Conservation (phyloP, 2,797 vertebrate species). For the Pangasius larnaudii region DNA sequence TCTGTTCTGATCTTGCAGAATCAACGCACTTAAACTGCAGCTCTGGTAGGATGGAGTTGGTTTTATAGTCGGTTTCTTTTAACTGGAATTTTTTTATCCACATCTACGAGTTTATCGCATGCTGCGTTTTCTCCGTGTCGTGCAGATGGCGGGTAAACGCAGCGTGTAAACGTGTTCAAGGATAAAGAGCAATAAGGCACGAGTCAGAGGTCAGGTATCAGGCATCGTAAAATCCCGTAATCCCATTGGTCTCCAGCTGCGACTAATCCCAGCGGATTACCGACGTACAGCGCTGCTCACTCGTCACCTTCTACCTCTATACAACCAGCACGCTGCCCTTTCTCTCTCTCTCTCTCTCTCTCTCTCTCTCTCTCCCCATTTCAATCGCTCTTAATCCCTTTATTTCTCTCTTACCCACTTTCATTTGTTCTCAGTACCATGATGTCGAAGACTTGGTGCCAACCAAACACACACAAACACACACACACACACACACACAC, state of each 20-base stretch:
- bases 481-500: too few relatives aligned
- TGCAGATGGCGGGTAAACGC: not conserved
- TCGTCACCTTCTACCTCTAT: conserved; percentile 21
- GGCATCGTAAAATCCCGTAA: conserved; percentile 56
- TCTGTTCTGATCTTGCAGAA: too few relatives aligned
- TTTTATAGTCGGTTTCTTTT: too few relatives aligned
- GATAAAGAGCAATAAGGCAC: conserved; percentile 31
- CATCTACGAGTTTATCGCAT: too few relatives aligned
- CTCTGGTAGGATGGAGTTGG: too few relatives aligned
- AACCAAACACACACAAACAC: not conserved
- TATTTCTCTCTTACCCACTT: not conserved
- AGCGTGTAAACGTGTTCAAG: not conserved
- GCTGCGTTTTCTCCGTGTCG: too few relatives aligned
- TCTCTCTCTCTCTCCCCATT: not conserved
- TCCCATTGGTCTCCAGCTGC: conserved; percentile 59
- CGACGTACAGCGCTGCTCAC: conserved; percentile 21
- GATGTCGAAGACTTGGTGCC: not conserved
- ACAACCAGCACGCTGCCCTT: not conserved
- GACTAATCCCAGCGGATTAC: conserved; percentile 63
- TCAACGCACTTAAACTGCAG: too few relatives aligned
- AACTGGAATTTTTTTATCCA: too few relatives aligned
- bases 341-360: not conserved
- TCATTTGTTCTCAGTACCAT: not conserved
- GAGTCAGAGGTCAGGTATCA: conserved; percentile 50
- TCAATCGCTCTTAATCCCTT: not conserved